phyloP scores from a whole-genome alignment of 1,140 invertebrate genomes.

The Caenorhabditis brenneri region DNA sequence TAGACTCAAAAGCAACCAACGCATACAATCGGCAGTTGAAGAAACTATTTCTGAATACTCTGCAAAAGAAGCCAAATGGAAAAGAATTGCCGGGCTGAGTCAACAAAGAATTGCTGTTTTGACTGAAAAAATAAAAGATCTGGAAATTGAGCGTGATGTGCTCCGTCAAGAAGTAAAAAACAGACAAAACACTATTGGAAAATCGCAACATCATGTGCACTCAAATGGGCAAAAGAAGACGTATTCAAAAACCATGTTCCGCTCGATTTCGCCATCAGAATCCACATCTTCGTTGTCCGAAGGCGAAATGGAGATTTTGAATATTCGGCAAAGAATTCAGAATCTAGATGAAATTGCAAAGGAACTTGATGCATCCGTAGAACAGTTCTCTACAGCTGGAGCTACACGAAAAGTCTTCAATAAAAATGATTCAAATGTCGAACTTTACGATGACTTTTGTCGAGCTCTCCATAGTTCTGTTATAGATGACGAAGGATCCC shows the following conservation, averaged over 20 bases:
- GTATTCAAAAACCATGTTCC: neutral
- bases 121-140: neutral
- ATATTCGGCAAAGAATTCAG: conserved; percentile 37
- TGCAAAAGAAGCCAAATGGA: conserved; percentile 21
- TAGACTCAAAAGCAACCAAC: neutral
- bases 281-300: conserved; percentile 43
- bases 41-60: conserved; percentile 13
- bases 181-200: neutral
- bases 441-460: conserved; percentile 22
- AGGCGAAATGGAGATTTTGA: conserved; percentile 39
- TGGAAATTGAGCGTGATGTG: conserved; percentile 1
- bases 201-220: no score
- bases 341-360: conserved; percentile 44
- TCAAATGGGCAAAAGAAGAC: neutral
- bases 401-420: neutral
- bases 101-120: conserved; percentile 5
- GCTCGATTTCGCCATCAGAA: neutral
- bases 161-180: neutral
- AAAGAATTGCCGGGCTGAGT: neutral
- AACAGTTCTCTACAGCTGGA: neutral
- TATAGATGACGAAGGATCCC: neutral
- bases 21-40: neutral
- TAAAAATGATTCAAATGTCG: conserved; percentile 16
- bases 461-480: conserved; percentile 1
- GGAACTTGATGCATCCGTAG: conserved; percentile 46